Percentiles rank a stretch among this genome's conserved stretches.
These are phyloP conservation scores for Sphaeridia pumilis DNA, from an alignment of 2,888 invertebrate species.

Conservation along the genomic window DNA sequence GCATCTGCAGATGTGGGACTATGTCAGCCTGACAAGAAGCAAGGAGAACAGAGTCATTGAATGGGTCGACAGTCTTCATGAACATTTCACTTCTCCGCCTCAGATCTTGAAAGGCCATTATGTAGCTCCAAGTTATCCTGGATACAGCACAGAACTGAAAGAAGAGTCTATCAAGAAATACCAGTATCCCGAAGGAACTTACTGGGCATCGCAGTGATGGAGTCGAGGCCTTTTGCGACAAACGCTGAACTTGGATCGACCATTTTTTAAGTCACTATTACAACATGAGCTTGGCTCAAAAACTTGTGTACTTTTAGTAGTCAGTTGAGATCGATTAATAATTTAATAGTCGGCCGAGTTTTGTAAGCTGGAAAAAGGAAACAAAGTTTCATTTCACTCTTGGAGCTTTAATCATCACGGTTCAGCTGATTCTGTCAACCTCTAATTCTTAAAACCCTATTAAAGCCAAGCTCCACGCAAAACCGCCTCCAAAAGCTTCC, in stretches of 20 bases:
- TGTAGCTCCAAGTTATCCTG: slow-evolving; percentile 56
- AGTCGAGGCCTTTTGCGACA: neutral
- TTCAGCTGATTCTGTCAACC: too few species aligned
- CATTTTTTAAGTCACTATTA: neutral
- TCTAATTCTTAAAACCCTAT: too few species aligned
- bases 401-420: too few species aligned
- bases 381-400: too few species aligned
- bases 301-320: too few species aligned
- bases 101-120: slow-evolving; percentile 59
- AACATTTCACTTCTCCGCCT: slow-evolving; percentile 69
- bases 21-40: slow-evolving; percentile 57
- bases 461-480: too few species aligned
- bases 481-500: too few species aligned
- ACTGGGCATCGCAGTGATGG: slow-evolving; percentile 48
- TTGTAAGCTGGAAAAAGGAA: too few species aligned
- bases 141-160: slow-evolving; percentile 71
- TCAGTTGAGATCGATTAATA: too few species aligned
- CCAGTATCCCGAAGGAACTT: slow-evolving; percentile 63
- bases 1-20: slow-evolving; percentile 83
- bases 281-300: neutral
- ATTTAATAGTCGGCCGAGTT: too few species aligned
- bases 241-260: neutral
- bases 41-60: slow-evolving; percentile 64
- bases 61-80: slow-evolving; percentile 80
- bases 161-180: slow-evolving; percentile 55